These are phyloP conservation scores for Augiades crinisus DNA, from an alignment of 2,888 invertebrate species.

Conservation along the genomic window DNA sequence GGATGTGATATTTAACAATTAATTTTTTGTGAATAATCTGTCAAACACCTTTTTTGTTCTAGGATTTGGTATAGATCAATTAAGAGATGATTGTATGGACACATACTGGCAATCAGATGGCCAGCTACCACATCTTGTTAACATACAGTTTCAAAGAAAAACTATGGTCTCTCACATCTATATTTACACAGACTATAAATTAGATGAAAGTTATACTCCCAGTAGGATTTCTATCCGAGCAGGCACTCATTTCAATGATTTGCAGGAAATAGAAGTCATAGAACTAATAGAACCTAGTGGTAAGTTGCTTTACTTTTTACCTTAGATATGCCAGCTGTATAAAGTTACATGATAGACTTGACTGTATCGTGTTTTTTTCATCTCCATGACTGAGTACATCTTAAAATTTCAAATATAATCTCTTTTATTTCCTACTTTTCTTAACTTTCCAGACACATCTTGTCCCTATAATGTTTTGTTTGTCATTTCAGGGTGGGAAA, in stretches of 20 bases:
- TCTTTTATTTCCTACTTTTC: no score
- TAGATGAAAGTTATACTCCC: constrained; percentile 99
- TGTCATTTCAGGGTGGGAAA: constrained; percentile 91
- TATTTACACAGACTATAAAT: constrained; percentile 98
- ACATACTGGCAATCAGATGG: constrained; percentile 99
- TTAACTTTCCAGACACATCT: no score
- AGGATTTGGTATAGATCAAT: constrained; percentile 99
- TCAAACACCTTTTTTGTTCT: no score
- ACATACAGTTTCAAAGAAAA: constrained; percentile 97
- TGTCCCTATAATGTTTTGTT: constrained; percentile 29
- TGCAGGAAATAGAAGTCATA: constrained; percentile 97
- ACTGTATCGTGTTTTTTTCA: no score
- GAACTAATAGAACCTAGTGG: constrained; percentile 95
- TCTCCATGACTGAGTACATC: no score
- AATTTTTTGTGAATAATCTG: no score
- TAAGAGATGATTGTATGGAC: constrained; percentile 96
- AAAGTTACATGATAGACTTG: no score
- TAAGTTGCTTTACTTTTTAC: constrained; percentile 44
- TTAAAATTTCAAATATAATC: no score
- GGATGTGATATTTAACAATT: no score
- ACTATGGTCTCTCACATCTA: constrained; percentile 97
- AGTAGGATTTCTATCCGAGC: constrained; percentile 95
- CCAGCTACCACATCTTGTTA: constrained; percentile 97
- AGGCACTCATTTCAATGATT: constrained; percentile 97
- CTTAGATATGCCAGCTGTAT: neutral